Evolutionary conservation across 2,797 vertebrate genomes (phyloP), one percentile per base, ranked within the genome.

Genomic region (Anguilla pacifica): DNA sequence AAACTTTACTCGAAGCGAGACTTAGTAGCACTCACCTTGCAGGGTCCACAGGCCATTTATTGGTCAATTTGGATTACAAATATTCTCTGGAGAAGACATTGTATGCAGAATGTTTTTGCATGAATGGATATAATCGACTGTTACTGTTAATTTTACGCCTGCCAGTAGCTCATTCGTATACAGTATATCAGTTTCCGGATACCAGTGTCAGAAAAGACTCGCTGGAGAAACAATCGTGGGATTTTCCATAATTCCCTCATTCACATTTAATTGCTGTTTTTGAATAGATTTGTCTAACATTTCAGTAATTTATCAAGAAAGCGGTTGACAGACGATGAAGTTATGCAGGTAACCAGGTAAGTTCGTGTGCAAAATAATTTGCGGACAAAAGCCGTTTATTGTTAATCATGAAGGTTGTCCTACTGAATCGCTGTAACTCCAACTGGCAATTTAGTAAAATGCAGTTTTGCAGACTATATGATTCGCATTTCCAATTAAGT

Each of bases 291-390:
- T 53, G 28, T 83, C 77, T 28, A 67, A 15, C 43, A 87, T 3
- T 82, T 82, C 43, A 6, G 59, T 57, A 28, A 46, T 83, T 53
- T 61, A 72, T 83, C 61, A 61, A 49, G 55, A 85, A 39, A 39
- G 82, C 72, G 85, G 55, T 89, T 85, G 39, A 51, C 28, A n/a
- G 83, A 94, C 89, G 90, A 96, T 96, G 96, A 93, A 94, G 89
- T 91, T 87, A 53, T 84, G 31, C 2, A 92, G 92, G 92, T 94
- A 93, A 93, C 93, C 92, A 96, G 96, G 96, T 96, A 92, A 94
- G 93, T 91, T 89, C 51, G 28, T 67, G 55, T 13, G 53, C 59
- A 82, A 87, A 59, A 59, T 87, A 46, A 82, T 79, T 64, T 79
- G n/a, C 46, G 19, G 46, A 82, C 39, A 79, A 25, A 51, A 82